Conservation (phyloP, 1,140 invertebrate genomes). For the Vollenhovia emeryi region DNA sequence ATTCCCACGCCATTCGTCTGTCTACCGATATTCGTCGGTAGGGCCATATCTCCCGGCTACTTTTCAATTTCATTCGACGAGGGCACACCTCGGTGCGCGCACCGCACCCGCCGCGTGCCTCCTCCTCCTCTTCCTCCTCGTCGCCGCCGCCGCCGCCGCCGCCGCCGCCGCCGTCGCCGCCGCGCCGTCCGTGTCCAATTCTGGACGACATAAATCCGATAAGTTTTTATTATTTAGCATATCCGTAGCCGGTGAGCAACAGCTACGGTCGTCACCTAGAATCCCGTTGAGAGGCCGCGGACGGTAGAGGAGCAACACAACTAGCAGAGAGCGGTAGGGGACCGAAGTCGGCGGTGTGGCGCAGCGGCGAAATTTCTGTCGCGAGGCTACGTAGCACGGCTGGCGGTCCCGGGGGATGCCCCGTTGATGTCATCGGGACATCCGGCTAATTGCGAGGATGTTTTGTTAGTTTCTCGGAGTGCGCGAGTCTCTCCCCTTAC, state of each 20-base stretch:
- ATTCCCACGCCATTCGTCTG: constrained; percentile 68
- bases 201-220: constrained; percentile 67
- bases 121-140: too few species aligned
- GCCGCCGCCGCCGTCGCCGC: too few species aligned
- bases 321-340: constrained; percentile 26
- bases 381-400: constrained; percentile 43
- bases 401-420: constrained; percentile 73
- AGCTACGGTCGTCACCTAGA: constrained; percentile 45
- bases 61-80: constrained; percentile 79
- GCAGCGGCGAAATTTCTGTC: constrained; percentile 65
- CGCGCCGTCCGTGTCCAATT: constrained; percentile 50
- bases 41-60: constrained; percentile 70
- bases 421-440: constrained; percentile 78
- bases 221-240: constrained; percentile 82
- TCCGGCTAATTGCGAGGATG: constrained; percentile 82
- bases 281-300: constrained; percentile 21
- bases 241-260: neutral
- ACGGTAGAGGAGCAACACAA: constrained; percentile 40
- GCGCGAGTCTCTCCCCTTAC: constrained; percentile 79
- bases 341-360: constrained; percentile 49
- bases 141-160: too few species aligned
- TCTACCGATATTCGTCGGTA: constrained; percentile 68
- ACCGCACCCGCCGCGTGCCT: neutral
- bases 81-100: neutral
- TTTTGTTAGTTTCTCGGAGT: constrained; percentile 80